A percentile compares a stretch with the other conserved stretches of the same genome.
phyloP scores from a whole-genome alignment of 2,797 vertebrate genomes.

The Periophthalmus magnuspinnatus region DNA sequence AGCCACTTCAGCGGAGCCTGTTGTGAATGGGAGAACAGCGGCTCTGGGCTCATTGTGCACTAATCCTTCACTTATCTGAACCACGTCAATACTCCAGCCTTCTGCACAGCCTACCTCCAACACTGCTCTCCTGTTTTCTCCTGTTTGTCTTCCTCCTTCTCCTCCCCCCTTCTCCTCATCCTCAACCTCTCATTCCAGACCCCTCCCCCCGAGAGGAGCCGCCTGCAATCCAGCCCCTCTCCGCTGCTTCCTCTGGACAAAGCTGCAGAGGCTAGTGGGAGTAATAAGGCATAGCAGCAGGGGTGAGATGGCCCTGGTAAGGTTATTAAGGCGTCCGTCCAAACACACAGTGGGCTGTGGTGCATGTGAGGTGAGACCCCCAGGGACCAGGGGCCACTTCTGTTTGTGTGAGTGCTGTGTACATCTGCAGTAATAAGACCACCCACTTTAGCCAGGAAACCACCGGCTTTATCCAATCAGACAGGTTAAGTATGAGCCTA shows the following conservation, averaged over 20 bases:
- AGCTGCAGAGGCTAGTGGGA: slow-evolving; percentile 46
- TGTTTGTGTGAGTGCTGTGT: slow-evolving; percentile 31
- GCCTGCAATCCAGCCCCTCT: slow-evolving; percentile 55
- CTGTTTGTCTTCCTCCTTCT: slow-evolving; percentile 11
- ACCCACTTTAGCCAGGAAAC: slow-evolving; percentile 42
- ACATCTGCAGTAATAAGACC: slow-evolving; percentile 39
- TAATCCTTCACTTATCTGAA: slow-evolving; percentile 71
- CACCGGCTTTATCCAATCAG: slow-evolving; percentile 13
- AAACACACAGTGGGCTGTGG: slow-evolving; percentile 51
- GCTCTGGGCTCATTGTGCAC: slow-evolving; percentile 57
- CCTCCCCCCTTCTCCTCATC: slow-evolving; percentile 17
- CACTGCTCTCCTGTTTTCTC: slow-evolving; percentile 33
- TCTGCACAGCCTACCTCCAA: neutral
- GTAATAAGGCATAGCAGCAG: slow-evolving; percentile 64
- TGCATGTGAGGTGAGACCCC: slow-evolving; percentile 48
- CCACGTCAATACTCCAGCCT: slow-evolving; percentile 44
- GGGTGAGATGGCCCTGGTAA: slow-evolving; percentile 51
- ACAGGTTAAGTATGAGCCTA: neutral
- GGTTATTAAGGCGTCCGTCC: slow-evolving; percentile 63
- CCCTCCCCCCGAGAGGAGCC: slow-evolving; percentile 25
- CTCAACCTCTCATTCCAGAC: neutral
- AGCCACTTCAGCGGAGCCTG: slow-evolving; percentile 53
- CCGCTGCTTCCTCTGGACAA: slow-evolving; percentile 51
- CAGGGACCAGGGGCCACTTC: slow-evolving; percentile 36
- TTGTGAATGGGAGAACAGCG: slow-evolving; percentile 47